Base-by-base conservation (phyloP, 2,888 invertebrate genomes). In the Drosophila niveifrons region DNA sequence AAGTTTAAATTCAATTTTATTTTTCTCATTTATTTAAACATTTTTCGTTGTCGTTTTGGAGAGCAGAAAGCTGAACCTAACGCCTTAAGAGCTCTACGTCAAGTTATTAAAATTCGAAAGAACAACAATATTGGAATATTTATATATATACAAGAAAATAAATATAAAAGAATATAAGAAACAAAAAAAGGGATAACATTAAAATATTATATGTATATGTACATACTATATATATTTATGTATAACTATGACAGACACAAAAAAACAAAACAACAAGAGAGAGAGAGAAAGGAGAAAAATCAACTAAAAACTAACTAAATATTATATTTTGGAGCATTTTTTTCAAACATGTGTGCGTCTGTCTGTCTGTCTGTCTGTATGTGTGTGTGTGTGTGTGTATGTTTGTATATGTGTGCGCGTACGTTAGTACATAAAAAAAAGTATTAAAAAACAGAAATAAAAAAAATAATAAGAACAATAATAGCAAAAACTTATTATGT, bases 261-360 rank as follows among this genome's bases (percentile, higher is more conserved):
- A 46, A 68, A 57, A 23, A 23, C 23, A 23, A 52, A 66, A 69
- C 39, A 29, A 18, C 29, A 63, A 68, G 18, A 28, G 55, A 66
- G 4, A 66, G 4, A 23, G 18, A 18, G 18, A 18, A 23, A 23
- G 6, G 23, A 1, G 23, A 63, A 44, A 71, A 66, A 53, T 59
- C 13, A 61, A 39, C 39, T 31, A 56, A 66, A 69, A 69, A 29
- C 34, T 57, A 65, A 68, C 43, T 57, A 72, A 63, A 75, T 73
- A 67, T 75, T 75, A 78, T 75, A 75, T 75, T 78, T 75, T 75
- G 52, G 75, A 75, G 75, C 74, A 78, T 75, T 78, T 75, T 65
- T 75, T 75, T 86, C 80, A 80, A 68, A 68, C 55, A 70, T 85
- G 65, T 76, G 66, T 64, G 67, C 52, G 34, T 23, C 23, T 51